A percentile compares a stretch with the other conserved stretches of the same genome.
Conservation (phyloP, 2,888 invertebrate species). For the Lottia gigantea region DNA sequence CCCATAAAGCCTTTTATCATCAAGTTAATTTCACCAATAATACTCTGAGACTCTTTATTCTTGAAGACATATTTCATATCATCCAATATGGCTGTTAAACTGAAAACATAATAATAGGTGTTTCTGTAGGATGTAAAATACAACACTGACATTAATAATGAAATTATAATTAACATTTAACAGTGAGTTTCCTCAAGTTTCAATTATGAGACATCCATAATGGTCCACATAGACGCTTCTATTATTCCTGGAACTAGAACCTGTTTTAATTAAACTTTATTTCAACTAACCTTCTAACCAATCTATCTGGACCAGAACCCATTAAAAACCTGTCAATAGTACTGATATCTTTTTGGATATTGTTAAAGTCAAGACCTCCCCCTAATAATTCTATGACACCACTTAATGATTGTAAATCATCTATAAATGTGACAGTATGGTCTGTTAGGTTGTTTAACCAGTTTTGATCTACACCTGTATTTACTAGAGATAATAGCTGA, state of each 20-base stretch:
- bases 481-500: background rate
- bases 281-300: constrained; percentile 26
- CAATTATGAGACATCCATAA: too few relatives aligned
- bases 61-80: constrained; percentile 33
- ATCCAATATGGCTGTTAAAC: constrained; percentile 42
- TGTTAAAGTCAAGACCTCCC: constrained; percentile 22
- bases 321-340: constrained; percentile 29
- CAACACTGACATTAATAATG: background rate
- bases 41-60: constrained; percentile 23
- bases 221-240: too few relatives aligned
- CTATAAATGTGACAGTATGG: constrained; percentile 19
- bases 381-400: constrained; percentile 12
- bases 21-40: constrained; percentile 40
- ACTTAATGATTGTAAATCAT: constrained; percentile 19
- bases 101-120: constrained; percentile 24
- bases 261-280: too few relatives aligned
- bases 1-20: constrained; percentile 48
- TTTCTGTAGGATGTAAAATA: background rate
- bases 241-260: too few relatives aligned
- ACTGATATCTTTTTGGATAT: constrained; percentile 22
- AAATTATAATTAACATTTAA: too few relatives aligned
- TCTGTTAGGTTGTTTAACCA: constrained; percentile 22
- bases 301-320: constrained; percentile 18
- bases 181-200: too few relatives aligned
- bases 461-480: background rate